Percentiles rank a stretch among this genome's conserved stretches.
Conservation (phyloP, 2,888 invertebrate species). For the Andrena praecox region DNA sequence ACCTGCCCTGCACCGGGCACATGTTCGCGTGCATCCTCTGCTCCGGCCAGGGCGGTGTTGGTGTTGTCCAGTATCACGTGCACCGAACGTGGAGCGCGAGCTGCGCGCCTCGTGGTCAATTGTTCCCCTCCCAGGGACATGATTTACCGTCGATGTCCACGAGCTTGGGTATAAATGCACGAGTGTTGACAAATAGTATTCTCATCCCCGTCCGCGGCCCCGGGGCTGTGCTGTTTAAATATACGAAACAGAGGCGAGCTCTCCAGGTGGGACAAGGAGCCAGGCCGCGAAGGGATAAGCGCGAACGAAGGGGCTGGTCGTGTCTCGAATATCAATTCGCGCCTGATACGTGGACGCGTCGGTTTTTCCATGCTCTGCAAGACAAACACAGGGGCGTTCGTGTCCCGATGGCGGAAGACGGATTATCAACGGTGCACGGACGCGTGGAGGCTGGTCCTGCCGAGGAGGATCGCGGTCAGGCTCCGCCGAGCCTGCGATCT, state of each 20-base stretch:
- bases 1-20: not conserved
- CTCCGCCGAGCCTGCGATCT: not conserved
- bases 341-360: constrained; percentile 24
- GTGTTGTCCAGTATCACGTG: constrained; percentile 7
- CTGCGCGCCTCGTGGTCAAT: constrained; percentile 69
- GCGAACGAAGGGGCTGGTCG: constrained; percentile 1
- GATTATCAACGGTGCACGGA: constrained; percentile 22
- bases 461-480: not conserved
- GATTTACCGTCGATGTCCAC: constrained; percentile 74
- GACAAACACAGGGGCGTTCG: constrained; percentile 33
- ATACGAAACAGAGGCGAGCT: constrained; percentile 67
- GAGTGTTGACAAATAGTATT: constrained; percentile 78
- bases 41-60: not conserved
- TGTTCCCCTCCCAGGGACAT: constrained; percentile 70
- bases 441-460: not conserved
- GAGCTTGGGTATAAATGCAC: constrained; percentile 71
- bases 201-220: not conserved
- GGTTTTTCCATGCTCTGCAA: constrained; percentile 41
- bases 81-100: constrained; percentile 35
- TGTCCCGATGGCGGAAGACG: constrained; percentile 2
- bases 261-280: constrained; percentile 9
- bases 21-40: constrained; percentile 24
- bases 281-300: constrained; percentile 25
- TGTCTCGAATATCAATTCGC: constrained; percentile 56
- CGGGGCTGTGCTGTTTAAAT: constrained; percentile 71